Percentiles rank a stretch among this genome's conserved stretches.
These are phyloP conservation scores for Liparis tanakae DNA, from an alignment of 2,797 vertebrate species.

Conservation along the genomic window DNA sequence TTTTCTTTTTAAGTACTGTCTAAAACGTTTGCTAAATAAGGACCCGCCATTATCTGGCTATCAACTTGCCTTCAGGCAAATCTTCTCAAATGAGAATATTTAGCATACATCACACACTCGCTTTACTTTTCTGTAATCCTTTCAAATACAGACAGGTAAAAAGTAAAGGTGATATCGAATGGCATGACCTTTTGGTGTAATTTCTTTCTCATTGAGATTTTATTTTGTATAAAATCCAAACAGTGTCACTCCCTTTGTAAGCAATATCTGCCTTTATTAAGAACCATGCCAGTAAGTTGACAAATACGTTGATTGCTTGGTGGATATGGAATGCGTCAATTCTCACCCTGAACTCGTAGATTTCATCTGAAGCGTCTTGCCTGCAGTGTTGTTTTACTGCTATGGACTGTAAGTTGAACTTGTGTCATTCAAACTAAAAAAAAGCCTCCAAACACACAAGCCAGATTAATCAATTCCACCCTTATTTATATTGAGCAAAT, in stretches of 20 bases:
- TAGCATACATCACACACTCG: constrained; percentile 6
- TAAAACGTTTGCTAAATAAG: constrained; percentile 38
- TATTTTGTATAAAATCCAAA: constrained; percentile 40
- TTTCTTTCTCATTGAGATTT: constrained; percentile 19
- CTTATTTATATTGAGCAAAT: constrained; percentile 69
- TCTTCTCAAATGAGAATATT: constrained; percentile 33
- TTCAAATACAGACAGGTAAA: constrained; percentile 20
- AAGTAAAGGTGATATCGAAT: constrained; percentile 17
- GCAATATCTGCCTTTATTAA: constrained; percentile 32
- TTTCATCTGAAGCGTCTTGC: constrained; percentile 41
- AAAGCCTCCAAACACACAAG: constrained; percentile 40
- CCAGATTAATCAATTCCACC: constrained; percentile 64
- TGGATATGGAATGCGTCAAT: constrained; percentile 51
- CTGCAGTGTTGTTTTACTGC: constrained; percentile 51
- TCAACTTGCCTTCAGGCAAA: constrained; percentile 14
- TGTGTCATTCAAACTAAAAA: constrained; percentile 67
- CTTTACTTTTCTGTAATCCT: constrained; percentile 2
- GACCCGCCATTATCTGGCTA: constrained; percentile 15
- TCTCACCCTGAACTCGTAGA: constrained; percentile 55
- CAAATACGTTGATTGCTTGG: constrained; percentile 45
- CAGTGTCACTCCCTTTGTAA: constrained; percentile 19
- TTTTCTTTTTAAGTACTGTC: constrained; percentile 16
- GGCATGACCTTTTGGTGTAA: neutral
- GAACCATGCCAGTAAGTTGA: constrained; percentile 35
- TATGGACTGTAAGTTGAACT: constrained; percentile 55